Base-by-base conservation (phyloP, 2,113 vertebrate genomes). In the Megaleporinus macrocephalus region DNA sequence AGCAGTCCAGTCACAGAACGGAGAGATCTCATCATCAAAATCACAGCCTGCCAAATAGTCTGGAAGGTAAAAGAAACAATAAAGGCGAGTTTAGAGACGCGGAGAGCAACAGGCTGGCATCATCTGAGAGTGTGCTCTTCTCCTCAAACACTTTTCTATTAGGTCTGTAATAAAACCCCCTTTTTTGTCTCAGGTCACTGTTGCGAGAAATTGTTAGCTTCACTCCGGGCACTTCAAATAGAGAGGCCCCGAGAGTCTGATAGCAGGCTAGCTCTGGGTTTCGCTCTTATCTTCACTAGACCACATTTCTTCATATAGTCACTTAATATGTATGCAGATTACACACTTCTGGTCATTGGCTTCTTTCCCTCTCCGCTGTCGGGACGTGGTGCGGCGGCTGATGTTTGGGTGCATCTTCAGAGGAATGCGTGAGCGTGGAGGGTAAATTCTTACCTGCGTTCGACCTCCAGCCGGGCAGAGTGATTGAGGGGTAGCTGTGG, bases 41-140 rank as follows among this genome's bases (percentile, higher is more conserved):
- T 92, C 91, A 88, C 96, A 97, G 62, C 90, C 87, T 84, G 91
- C 88, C 79, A 96, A 82, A 83, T 95, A 96, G 78, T 90, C 96
- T 97, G 65, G 62, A 74, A 63, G 41, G 36, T 66, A 76, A 62
- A 59, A 68, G 81, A 75, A 27, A 85, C 13, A 82, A 26, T 41
- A 75, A 22, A 57, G 13, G 41, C 22, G 65, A 73, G 53, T 62
- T 4, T 27, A 51, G 27, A 11, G 47, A 59, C 14, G 16, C 22
- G 63, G 29, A 76, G 79, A 44, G 12, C 63, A 75, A 57, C 16
- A 61, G 57, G 57, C n/a, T 61, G 20, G 57, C 22, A 13, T 61
- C 57, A n/a, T 13, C 24, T 3, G 22, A 61, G 5, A 61, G 57
- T 26, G n/a, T 61, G 9, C n/a, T 61, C 22, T 26, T 61, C n/a